phyloP scores from a whole-genome alignment of 1,140 invertebrate species.

The Pectinophora gossypiella region DNA sequence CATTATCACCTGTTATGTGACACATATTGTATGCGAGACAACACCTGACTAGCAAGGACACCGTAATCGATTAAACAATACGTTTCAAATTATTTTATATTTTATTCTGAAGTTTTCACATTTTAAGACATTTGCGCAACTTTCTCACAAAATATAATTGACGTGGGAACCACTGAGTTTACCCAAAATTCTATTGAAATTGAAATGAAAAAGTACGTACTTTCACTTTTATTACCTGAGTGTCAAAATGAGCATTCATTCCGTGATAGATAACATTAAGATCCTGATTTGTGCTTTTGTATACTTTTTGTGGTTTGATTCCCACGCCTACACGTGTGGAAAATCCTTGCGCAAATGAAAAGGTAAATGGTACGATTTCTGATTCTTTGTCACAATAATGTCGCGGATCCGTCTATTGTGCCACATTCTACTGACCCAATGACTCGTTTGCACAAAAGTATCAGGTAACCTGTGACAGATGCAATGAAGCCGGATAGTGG shows the following conservation, averaged over 20 bases:
- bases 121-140: conserved; percentile 5
- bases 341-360: conserved; percentile 19
- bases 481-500: conserved; percentile 41
- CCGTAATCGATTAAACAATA: too few species aligned
- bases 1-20: conserved; percentile 25
- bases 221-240: not conserved
- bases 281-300: conserved; percentile 30
- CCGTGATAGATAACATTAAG: conserved; percentile 20
- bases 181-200: not conserved
- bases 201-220: not conserved
- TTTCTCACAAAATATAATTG: conserved; percentile 32
- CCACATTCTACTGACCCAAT: conserved; percentile 29
- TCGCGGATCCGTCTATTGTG: conserved; percentile 19
- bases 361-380: conserved; percentile 6
- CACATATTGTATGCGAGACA: conserved; percentile 10
- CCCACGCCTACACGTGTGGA: conserved; percentile 56
- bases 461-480: conserved; percentile 60
- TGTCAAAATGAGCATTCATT: not conserved
- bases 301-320: conserved; percentile 26
- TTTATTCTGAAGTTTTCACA: too few species aligned
- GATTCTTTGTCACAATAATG: conserved; percentile 3
- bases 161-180: conserved; percentile 21
- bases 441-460: conserved; percentile 39
- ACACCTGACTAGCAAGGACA: conserved; percentile 10
- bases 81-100: too few species aligned